Evolutionary conservation across 2,888 invertebrate species (phyloP).

Genomic region (Xestia rhomboidea): DNA sequence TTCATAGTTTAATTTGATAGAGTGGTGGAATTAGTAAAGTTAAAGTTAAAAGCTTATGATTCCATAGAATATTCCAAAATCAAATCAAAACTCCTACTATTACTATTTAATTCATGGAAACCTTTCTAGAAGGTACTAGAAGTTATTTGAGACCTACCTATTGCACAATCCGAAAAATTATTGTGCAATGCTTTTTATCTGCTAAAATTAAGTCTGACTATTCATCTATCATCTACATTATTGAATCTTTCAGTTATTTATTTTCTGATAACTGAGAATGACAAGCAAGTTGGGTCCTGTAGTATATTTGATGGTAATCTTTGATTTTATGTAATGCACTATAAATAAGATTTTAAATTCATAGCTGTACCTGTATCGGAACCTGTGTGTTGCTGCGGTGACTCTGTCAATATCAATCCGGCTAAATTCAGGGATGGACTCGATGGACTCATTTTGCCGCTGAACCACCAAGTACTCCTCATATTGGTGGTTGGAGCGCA

Average conservation of each 20-base stretch:
- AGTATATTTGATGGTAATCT: slow-evolving; percentile 7
- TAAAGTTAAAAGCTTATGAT: background rate
- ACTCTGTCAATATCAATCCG: slow-evolving; percentile 80
- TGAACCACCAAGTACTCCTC: slow-evolving; percentile 94
- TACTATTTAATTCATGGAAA: background rate
- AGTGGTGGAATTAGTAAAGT: background rate
- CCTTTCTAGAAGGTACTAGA: slow-evolving; percentile 13
- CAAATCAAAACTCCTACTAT: background rate
- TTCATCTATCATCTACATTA: background rate
- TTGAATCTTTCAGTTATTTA: slow-evolving; percentile 9
- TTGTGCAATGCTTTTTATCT: slow-evolving; percentile 26
- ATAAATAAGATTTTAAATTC: slow-evolving; percentile 2
- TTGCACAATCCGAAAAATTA: slow-evolving; percentile 24
- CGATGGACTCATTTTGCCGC: slow-evolving; percentile 72
- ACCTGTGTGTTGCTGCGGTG: slow-evolving; percentile 80
- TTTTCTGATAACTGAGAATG: slow-evolving; percentile 10
- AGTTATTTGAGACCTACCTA: background rate
- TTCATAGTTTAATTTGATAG: background rate
- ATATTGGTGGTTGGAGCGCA: slow-evolving; percentile 96
- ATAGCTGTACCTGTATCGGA: slow-evolving; percentile 86
- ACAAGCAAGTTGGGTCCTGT: background rate
- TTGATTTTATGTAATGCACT: slow-evolving; percentile 8
- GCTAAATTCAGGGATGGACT: slow-evolving; percentile 67
- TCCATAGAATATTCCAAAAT: background rate
- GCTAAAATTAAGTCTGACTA: background rate